A percentile compares a stretch with the other conserved stretches of the same genome.
These are phyloP conservation scores for Zelostemma sp. DNA, from an alignment of 1,140 invertebrate genomes.

Conservation along the genomic window DNA sequence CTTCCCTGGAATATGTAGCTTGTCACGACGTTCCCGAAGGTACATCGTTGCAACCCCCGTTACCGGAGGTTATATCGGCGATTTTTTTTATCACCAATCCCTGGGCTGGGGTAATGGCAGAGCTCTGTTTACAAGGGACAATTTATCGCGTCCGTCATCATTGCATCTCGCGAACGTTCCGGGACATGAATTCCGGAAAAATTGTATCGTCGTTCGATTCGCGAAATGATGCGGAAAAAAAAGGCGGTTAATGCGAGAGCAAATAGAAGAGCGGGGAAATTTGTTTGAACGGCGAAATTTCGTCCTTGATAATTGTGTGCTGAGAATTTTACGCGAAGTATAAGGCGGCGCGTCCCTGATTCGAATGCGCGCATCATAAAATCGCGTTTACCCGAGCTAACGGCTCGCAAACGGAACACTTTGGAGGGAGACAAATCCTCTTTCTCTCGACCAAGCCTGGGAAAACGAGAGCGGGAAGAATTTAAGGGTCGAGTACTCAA, in stretches of 20 bases:
- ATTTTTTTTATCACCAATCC: no score
- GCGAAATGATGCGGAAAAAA: no score
- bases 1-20: background rate
- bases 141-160: no score
- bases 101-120: no score
- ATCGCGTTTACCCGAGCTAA: conserved; percentile 50
- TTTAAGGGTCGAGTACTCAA: conserved; percentile 27
- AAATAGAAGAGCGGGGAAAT: background rate
- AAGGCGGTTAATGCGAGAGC: background rate
- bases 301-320: background rate
- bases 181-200: no score
- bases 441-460: conserved; percentile 19
- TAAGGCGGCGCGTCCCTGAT: conserved; percentile 16
- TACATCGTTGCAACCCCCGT: no score
- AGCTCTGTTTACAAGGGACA: no score
- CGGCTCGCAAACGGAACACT: conserved; percentile 28
- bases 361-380: conserved; percentile 51
- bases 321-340: background rate
- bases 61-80: no score
- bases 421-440: conserved; percentile 35
- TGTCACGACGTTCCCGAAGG: no score
- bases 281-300: background rate
- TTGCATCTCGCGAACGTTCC: no score
- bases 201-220: no score
- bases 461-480: conserved; percentile 11